A percentile compares a stretch with the other conserved stretches of the same genome.
Evolutionary conservation across 2,888 invertebrate genomes (phyloP).

Genomic region (Flexamia atlantica): DNA sequence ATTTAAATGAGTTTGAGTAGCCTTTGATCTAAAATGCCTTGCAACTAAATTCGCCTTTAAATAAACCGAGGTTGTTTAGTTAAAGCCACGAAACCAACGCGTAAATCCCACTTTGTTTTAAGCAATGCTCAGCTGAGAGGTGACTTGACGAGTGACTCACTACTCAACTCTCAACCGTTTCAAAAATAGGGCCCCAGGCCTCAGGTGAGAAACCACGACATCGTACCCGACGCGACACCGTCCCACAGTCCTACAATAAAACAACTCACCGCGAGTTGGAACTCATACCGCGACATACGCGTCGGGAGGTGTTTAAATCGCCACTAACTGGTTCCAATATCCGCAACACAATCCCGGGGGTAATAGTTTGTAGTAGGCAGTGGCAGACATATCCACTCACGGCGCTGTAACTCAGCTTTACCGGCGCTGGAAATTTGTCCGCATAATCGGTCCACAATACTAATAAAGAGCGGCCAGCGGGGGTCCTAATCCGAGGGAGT

Average conservation of each 20-base stretch:
- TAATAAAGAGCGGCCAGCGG: conserved; percentile 59
- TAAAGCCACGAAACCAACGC: too few species aligned
- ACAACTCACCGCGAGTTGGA: conserved; percentile 5
- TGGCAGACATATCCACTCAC: conserved; percentile 35
- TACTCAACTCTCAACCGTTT: too few species aligned
- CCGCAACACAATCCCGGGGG: conserved; percentile 26
- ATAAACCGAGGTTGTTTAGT: too few species aligned
- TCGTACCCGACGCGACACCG: background rate
- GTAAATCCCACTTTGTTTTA: too few species aligned
- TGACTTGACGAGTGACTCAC: too few species aligned
- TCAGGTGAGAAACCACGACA: conserved; percentile 7
- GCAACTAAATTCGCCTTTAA: too few species aligned
- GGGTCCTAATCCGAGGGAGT: conserved; percentile 59
- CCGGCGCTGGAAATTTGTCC: conserved; percentile 60
- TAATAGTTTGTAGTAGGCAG: conserved; percentile 44
- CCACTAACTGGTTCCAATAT: conserved; percentile 36
- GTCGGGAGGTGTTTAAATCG: conserved; percentile 26
- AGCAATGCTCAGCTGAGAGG: too few species aligned
- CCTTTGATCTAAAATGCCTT: too few species aligned
- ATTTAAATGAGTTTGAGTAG: too few species aligned
- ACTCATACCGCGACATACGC: conserved; percentile 25
- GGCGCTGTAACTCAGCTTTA: conserved; percentile 35
- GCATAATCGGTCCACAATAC: conserved; percentile 63
- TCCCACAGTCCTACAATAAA: conserved; percentile 5
- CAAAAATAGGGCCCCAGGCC: too few species aligned